These are phyloP conservation scores for Temnopleurus reevesii DNA, from an alignment of 53 echinoderm and acorn worm species.

Conservation along the genomic window DNA sequence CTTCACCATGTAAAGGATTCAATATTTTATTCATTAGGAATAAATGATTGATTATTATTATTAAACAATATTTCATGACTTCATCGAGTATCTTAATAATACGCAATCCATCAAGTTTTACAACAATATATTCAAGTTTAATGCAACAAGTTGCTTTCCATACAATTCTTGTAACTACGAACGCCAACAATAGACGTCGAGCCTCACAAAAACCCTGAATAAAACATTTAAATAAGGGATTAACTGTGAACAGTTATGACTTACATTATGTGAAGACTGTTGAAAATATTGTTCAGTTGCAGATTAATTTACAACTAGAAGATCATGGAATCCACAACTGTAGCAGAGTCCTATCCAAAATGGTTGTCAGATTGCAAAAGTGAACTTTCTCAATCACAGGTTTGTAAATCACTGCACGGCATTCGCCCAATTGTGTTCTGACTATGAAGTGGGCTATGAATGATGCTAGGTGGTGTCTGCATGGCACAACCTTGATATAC, in stretches of 20 bases:
- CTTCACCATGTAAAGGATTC: too few species aligned
- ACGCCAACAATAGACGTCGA: background rate
- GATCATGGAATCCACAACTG: background rate
- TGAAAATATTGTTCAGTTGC: background rate
- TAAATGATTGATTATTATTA: too few species aligned
- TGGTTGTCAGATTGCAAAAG: constrained; percentile 53
- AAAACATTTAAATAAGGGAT: background rate
- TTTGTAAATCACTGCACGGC: too few species aligned
- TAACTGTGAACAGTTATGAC: background rate
- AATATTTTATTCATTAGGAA: too few species aligned
- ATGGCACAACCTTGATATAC: too few species aligned
- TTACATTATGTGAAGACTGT: background rate
- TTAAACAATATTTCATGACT: too few species aligned
- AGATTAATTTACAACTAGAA: background rate
- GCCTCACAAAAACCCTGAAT: background rate
- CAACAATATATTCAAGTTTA: too few species aligned
- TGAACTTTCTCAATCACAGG: constrained; percentile 10
- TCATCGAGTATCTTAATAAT: too few species aligned
- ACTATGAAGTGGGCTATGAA: too few species aligned
- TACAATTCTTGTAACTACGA: constrained; percentile 8
- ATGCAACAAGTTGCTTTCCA: background rate
- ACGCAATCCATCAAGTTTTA: too few species aligned
- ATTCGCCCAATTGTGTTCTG: too few species aligned
- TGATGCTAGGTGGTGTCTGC: too few species aligned
- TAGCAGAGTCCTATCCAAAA: constrained; percentile 41